Percentiles rank a stretch among this genome's conserved stretches.
Evolutionary conservation across 2,113 vertebrate genomes (phyloP).

Genomic region (Donacobius atricapilla): DNA sequence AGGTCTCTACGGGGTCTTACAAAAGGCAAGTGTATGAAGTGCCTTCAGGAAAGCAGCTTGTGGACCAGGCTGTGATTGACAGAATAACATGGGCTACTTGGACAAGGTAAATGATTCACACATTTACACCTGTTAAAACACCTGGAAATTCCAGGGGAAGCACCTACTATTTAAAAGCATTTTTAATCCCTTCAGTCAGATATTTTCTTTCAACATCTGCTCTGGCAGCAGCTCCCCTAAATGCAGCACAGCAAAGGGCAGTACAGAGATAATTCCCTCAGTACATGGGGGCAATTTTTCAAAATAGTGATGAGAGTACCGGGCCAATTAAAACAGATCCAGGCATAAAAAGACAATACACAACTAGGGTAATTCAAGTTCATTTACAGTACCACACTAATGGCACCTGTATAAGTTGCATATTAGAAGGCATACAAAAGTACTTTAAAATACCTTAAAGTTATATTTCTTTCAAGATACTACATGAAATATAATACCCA

Average conservation of each 20-base stretch:
- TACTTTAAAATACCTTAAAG: background rate
- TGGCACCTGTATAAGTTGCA: background rate
- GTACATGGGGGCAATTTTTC: background rate
- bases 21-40: constrained; percentile 96
- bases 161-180: background rate
- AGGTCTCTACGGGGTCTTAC: constrained; percentile 97
- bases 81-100: constrained; percentile 97
- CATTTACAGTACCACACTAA: background rate
- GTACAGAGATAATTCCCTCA: background rate
- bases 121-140: background rate
- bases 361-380: background rate
- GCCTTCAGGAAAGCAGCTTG: constrained; percentile 93
- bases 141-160: background rate
- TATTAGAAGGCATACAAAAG: background rate
- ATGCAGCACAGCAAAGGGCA: background rate
- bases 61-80: constrained; percentile 89
- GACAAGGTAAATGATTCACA: constrained; percentile 83
- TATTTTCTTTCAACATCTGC: background rate
- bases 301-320: background rate
- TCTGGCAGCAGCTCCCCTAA: background rate
- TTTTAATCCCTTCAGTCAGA: background rate
- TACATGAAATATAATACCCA: background rate
- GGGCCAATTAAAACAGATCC: background rate
- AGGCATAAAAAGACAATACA: background rate
- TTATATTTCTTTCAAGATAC: background rate